These are phyloP conservation scores for Eulemur albifrons DNA, from an alignment of 2,797 vertebrate species.

Conservation along the genomic window DNA sequence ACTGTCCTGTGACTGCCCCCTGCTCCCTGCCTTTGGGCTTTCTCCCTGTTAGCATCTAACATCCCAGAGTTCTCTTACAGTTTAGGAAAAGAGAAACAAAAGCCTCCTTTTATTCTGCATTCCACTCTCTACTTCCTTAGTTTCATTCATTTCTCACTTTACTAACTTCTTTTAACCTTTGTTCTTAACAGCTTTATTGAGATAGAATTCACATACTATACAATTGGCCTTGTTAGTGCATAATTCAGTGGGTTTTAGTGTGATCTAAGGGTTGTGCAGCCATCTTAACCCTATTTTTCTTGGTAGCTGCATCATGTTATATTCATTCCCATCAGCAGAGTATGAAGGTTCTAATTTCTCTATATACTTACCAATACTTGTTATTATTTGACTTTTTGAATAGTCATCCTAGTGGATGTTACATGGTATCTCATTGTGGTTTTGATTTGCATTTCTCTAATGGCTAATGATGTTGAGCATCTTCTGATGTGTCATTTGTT, in stretches of 20 bases:
- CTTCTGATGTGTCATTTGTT: neutral
- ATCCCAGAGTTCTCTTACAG: neutral
- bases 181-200: neutral
- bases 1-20: neutral
- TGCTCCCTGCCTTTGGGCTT: neutral
- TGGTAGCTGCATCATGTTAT: neutral
- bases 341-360: neutral
- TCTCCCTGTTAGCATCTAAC: neutral
- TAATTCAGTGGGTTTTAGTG: neutral
- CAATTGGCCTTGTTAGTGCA: neutral
- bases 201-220: neutral
- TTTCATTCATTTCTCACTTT: neutral
- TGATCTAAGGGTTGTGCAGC: neutral
- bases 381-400: neutral
- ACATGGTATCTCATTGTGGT: neutral
- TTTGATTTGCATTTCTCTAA: neutral
- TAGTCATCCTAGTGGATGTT: neutral
- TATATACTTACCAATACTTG: neutral
- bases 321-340: neutral
- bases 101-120: neutral
- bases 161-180: neutral
- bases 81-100: neutral
- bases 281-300: neutral
- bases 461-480: neutral
- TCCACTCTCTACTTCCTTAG: neutral